Percentiles rank a stretch among this genome's conserved stretches.
These are phyloP conservation scores for Rhyacophila evoluta DNA, from an alignment of 2,888 invertebrate species.

Conservation along the genomic window DNA sequence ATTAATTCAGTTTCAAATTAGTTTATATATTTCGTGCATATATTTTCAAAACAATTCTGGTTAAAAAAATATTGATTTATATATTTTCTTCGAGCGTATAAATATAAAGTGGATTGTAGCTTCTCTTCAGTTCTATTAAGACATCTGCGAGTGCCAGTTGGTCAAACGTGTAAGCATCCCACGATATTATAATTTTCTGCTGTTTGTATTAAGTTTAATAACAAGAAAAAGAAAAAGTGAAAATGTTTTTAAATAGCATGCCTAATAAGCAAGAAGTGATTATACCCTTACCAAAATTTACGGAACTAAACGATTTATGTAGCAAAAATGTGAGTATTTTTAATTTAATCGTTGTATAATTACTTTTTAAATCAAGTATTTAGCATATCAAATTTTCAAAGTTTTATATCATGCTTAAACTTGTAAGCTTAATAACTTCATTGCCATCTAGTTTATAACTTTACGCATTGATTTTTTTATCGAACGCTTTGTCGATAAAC, in stretches of 20 bases:
- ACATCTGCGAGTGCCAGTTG: neutral
- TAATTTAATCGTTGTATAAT: too few species aligned
- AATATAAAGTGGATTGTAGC: neutral
- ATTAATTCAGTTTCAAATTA: too few species aligned
- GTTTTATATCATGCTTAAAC: too few species aligned
- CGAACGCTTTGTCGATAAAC: too few species aligned
- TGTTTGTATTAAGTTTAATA: neutral
- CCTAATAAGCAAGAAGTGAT: constrained; percentile 34
- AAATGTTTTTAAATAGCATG: constrained; percentile 34
- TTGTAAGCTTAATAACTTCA: too few species aligned
- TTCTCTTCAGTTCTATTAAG: neutral
- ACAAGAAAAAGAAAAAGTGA: neutral
- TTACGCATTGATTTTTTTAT: too few species aligned
- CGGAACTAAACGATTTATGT: constrained; percentile 66
- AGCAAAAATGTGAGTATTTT: constrained; percentile 62
- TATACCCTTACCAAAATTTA: constrained; percentile 61
- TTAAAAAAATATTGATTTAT: neutral
- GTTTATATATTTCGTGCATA: too few species aligned
- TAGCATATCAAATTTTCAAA: too few species aligned
- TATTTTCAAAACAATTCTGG: too few species aligned
- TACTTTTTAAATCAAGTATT: too few species aligned
- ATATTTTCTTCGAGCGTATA: neutral
- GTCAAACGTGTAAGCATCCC: neutral
- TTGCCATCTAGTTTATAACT: too few species aligned
- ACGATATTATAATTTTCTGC: neutral